Base-by-base conservation (phyloP, 2,113 vertebrate genomes). In the Platanista minor region DNA sequence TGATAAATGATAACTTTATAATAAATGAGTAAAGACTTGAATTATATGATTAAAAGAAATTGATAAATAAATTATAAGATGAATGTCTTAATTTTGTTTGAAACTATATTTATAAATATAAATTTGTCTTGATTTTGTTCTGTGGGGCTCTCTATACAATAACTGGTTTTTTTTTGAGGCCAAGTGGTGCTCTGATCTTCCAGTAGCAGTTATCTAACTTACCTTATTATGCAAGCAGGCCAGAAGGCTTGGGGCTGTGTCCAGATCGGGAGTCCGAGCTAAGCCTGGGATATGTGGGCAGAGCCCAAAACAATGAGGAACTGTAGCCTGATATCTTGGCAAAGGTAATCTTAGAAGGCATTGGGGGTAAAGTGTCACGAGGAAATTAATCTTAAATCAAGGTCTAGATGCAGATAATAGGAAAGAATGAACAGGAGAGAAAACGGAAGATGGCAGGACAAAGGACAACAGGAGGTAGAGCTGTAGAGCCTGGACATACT, bases 1-100 rank as follows among this genome's bases (percentile, higher is more conserved):
- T 96, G 20, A 88, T 74, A 84, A 77, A 61, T 96, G 33, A 93
- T 36, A 29, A 54, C n/a, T 78, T 67, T 71, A 78, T 96, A 85
- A 78, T 88, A 96, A 77, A 49, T 27, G 41, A 89, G 31, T 15
- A 62, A 15, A 90, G 64, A 64, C 20, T 61, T 85, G n/a, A 62
- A 31, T 80, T 49, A 82, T 61, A 61, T 69, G 31, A 46, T 31
- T 43, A 85, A 92, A 93, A 62, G 23, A 66, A 69, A 69, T 66
- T 41, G 52, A 71, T 62, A 89, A 77, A 31, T 52, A 82, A 61
- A 64, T 52, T 52, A 18, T 18, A 52, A 71, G 21, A 78, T n/a
- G 18, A 84, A 62, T 54, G 6, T 61, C 80, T 92, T 82, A 5
- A 87, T 88, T 95, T 93, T 71, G n/a, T 90, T 93, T 93, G n/a